A percentile compares a stretch with the other conserved stretches of the same genome.
phyloP scores from a whole-genome alignment of 2,888 invertebrate species.

The Philonicus albiceps region DNA sequence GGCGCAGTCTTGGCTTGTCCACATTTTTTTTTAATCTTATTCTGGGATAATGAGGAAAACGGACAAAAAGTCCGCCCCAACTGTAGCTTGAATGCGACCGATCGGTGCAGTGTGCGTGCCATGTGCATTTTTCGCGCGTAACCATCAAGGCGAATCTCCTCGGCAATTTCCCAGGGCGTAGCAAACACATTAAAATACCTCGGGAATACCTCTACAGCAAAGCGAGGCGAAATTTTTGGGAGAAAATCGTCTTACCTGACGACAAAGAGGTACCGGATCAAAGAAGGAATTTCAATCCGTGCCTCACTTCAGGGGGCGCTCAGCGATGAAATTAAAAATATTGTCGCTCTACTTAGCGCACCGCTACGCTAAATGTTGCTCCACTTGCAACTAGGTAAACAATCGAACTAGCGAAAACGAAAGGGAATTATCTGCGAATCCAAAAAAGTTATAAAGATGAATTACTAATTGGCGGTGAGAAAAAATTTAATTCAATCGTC shows the following conservation, averaged over 20 bases:
- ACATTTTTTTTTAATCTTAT: neutral
- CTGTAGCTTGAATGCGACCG: neutral
- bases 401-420: neutral
- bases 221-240: neutral
- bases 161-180: neutral
- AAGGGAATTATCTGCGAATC: neutral
- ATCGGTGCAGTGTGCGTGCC: neutral
- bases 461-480: neutral
- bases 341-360: neutral
- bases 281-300: neutral
- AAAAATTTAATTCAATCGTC: neutral
- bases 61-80: constrained; percentile 21
- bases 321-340: neutral
- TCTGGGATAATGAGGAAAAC: neutral
- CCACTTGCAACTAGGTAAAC: neutral
- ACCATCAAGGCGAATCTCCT: neutral
- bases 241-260: neutral
- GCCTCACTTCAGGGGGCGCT: neutral
- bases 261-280: neutral
- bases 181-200: neutral
- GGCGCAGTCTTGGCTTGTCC: neutral
- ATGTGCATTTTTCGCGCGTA: constrained; percentile 6
- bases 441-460: neutral
- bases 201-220: neutral
- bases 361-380: neutral